Evolutionary conservation across 2,797 vertebrate species (phyloP).

Genomic region (Gorsachius magnificus): DNA sequence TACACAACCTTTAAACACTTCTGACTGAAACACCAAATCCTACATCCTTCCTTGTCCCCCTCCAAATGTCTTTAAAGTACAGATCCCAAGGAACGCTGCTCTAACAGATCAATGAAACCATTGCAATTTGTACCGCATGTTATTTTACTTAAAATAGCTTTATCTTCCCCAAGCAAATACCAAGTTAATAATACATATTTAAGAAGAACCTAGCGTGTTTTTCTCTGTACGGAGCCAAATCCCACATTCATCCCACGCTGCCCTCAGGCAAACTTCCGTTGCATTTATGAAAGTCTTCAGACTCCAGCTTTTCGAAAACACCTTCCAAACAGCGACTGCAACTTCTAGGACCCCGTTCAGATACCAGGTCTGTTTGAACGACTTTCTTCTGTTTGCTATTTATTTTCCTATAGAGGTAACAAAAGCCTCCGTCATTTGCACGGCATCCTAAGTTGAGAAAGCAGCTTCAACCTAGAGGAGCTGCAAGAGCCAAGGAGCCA

Average conservation of each 20-base stretch:
- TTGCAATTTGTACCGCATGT: neutral
- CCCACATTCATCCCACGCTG: neutral
- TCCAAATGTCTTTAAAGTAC: neutral
- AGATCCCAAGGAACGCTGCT: neutral
- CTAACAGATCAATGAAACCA: neutral
- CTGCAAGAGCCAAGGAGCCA: neutral
- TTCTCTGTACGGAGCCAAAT: neutral
- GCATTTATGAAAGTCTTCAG: neutral
- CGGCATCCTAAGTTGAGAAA: neutral
- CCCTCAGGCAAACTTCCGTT: neutral
- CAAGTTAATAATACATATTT: constrained; percentile 30
- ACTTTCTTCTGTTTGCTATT: neutral
- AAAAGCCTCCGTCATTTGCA: neutral
- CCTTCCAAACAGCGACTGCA: neutral
- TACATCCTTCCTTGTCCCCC: neutral
- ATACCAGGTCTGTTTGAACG: fast-evolving
- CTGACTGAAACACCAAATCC: neutral
- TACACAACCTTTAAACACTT: neutral
- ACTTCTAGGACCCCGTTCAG: neutral
- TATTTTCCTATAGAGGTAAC: neutral
- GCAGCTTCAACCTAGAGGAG: neutral
- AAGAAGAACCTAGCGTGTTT: neutral
- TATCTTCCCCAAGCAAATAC: neutral
- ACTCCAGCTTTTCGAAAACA: neutral
- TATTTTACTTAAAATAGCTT: neutral